These are phyloP conservation scores for Stylophora pistillata DNA, from an alignment of 64 coral and sea anemone species.

Conservation along the genomic window DNA sequence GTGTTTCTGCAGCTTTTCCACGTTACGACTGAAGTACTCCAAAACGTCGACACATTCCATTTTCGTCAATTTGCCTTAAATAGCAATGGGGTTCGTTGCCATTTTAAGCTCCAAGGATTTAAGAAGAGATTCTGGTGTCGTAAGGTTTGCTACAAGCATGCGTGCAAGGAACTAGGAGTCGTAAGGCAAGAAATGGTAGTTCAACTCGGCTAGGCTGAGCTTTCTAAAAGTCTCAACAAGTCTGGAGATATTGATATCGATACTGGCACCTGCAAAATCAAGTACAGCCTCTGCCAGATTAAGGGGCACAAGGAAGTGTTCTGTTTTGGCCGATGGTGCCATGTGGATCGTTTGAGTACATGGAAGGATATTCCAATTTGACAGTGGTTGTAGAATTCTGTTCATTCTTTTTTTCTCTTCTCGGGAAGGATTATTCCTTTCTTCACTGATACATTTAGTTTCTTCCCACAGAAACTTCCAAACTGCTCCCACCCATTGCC, in stretches of 20 bases:
- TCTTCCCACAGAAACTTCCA: constrained; percentile 34
- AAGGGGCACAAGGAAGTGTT: constrained; percentile 16
- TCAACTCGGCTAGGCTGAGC: neutral
- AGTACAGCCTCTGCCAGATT: constrained; percentile 24
- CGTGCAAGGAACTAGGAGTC: neutral
- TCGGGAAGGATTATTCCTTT: neutral
- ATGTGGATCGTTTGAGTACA: constrained; percentile 4
- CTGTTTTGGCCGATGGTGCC: neutral
- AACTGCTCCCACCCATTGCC: constrained; percentile 20
- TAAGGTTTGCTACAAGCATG: constrained; percentile 8
- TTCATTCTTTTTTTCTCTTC: neutral
- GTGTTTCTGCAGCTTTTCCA: neutral
- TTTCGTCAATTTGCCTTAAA: neutral
- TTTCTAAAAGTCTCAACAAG: neutral
- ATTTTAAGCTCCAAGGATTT: constrained; percentile 19
- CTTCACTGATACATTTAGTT: neutral
- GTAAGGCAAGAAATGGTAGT: neutral
- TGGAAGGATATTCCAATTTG: constrained; percentile 45
- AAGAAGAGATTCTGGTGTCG: constrained; percentile 7
- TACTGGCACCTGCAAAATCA: neutral
- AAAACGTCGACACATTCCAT: neutral
- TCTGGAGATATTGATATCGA: neutral
- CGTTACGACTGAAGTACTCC: constrained; percentile 7
- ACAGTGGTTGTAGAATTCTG: neutral
- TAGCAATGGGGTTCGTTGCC: neutral